Evolutionary conservation across 2,888 invertebrate genomes (phyloP), one percentile per base, ranked within the genome.

Genomic region (Anoplius nigerrimus): DNA sequence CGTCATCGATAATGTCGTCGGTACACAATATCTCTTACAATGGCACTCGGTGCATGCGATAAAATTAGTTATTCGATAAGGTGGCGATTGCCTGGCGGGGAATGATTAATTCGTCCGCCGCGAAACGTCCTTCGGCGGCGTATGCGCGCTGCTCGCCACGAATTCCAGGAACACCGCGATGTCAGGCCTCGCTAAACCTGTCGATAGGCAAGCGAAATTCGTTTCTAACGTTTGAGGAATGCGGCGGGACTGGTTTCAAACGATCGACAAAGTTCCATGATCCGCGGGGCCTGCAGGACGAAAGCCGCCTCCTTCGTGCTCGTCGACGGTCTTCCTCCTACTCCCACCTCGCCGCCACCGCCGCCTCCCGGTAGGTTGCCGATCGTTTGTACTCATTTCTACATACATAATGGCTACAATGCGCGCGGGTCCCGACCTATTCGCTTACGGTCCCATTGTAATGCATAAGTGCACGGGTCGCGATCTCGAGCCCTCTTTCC

Each of bases 301-400:
- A n/a, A n/a, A n/a, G n/a, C n/a, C n/a, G n/a, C n/a, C n/a, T n/a
- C n/a, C n/a, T n/a, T n/a, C n/a, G n/a, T n/a, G n/a, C n/a, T n/a
- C n/a, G n/a, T n/a, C n/a, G n/a, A n/a, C n/a, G n/a, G n/a, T 52
- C 1, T 22, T 27, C 3, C 27, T 54, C 13, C 20, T 43, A 42
- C 24, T 22, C 4, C 46, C 24, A 18, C 21, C n/a, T 57, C 22
- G 51, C 42, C 66, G 34, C 55, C 24, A 2, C 53, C 15, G 21
- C 27, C 53, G 27, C 20, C 48, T 21, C 27, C n/a, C 42, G 43
- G 22, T 20, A 42, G 54, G 24, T 20, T 20, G 16, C n/a, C 63
- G 55, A 62, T 62, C 63, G 62, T 71, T 69, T 66, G 69, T 62
- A 66, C 62, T 69, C 71, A 62, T 69, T 69, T 69, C 69, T 66